Base-by-base conservation (phyloP, 2,113 vertebrate genomes). In the Eulemur rufifrons region DNA sequence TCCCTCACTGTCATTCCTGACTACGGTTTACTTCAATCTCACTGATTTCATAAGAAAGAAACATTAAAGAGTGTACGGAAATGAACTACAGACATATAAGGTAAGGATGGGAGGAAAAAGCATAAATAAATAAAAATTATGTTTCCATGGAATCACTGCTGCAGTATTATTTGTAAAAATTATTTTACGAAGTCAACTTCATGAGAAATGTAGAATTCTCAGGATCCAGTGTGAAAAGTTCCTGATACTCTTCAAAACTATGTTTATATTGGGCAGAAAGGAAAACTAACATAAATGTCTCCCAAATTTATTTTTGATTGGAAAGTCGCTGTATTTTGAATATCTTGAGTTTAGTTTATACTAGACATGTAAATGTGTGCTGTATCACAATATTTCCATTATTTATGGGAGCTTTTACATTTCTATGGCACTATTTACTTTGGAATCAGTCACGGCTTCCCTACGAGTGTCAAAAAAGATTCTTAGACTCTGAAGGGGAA, bases 41-140 rank as follows among this genome's bases (percentile, higher is more conserved):
- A 88, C 23, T 84, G 25, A 87, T 86, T 96, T 91, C 50, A 21
- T 34, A 90, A 80, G 76, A 96, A 98, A 78, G 59, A 61, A 54
- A 88, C 68, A 73, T 32, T 83, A 86, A 95, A 20, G 21, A 87
- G 86, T n/a, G 2, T 91, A 96, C 42, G 42, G 83, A 94, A 80
- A 83, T 64, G 15, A 90, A 61, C 8, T 20, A 61, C 23, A 74
- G 23, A 56, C 63, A 66, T 94, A 82, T 13, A 96, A 47, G 54
- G 74, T 80, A 76, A 84, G 5, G 27, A 89, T 66, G 39, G 21
- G 37, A 64, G 42, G 76, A 93, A 93, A 96, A 86, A 11, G 6
- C 0, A 0, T 9, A 95, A 93, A 83, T 23, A 94, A 29, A 76
- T 39, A 81, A 76, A 96, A 97, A 96, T 87, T 69, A 68, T 45